Percentiles rank a stretch among this genome's conserved stretches.
Evolutionary conservation across 2,113 vertebrate genomes (phyloP).

Genomic region (Felis chaus): DNA sequence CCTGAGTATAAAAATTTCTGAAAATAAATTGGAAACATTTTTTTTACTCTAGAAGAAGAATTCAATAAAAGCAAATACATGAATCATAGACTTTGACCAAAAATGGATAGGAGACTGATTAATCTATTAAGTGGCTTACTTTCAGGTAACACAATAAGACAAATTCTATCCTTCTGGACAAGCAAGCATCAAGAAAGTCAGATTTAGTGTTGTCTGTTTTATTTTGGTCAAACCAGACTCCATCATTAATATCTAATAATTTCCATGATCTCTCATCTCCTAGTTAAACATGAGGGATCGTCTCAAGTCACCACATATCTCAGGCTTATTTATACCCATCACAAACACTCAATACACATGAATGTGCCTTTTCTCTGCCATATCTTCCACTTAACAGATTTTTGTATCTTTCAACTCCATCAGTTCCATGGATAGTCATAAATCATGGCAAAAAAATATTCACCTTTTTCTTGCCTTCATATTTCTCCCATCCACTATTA

Average conservation of each 20-base stretch:
- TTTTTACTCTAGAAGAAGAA: background rate
- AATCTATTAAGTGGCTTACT: background rate
- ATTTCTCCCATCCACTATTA: background rate
- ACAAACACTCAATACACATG: background rate
- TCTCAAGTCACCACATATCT: background rate
- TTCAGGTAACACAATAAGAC: background rate
- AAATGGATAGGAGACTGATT: background rate
- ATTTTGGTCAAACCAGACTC: background rate
- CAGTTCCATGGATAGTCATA: background rate
- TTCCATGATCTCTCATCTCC: background rate
- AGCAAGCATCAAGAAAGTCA: background rate
- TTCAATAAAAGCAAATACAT: background rate
- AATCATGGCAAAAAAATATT: background rate
- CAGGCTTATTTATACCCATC: background rate
- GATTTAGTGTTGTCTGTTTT: background rate
- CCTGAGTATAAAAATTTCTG: background rate
- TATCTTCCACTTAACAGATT: background rate
- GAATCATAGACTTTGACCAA: background rate
- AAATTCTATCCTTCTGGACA: background rate
- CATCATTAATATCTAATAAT: background rate
- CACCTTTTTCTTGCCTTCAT: background rate
- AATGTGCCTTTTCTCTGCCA: background rate
- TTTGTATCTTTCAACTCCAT: background rate
- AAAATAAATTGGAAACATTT: constrained; percentile 14
- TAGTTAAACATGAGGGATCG: background rate